Evolutionary conservation across 2,113 vertebrate genomes (phyloP), one percentile per base, ranked within the genome.

Genomic region (Forbesichthys agassizii): DNA sequence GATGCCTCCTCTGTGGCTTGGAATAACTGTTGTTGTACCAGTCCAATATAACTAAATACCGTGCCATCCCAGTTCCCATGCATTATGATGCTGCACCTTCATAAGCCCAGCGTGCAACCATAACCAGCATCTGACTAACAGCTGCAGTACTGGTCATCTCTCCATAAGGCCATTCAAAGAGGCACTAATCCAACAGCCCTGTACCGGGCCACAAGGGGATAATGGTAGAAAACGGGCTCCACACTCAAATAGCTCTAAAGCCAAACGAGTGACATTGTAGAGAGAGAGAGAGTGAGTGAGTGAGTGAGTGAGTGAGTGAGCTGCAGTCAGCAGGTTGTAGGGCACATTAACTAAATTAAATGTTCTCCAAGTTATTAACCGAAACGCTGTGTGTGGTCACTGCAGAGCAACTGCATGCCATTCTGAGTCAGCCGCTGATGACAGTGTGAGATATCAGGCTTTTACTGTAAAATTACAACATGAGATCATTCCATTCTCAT

Each of bases 311-410:
- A 52, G 52, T 11, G 60, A 33, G 49, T 10, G 64, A 42, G 75
- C 56, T 67, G 63, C 20, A 55, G 68, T 79, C 71, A 80, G 74
- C 73, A 60, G 55, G 69, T 66, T 33, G 9, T 9, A 3, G 56
- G 62, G 79, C 51, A 55, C 66, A 78, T 87, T 83, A 82, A 75
- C 77, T 54, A 75, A 86, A 80, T 73, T 16, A 73, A 78, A 73
- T 16, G 14, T 48, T 4, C 65, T 2, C 64, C 18, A 61, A 9
- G 59, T 61, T 61, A 69, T 53, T 63, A 71, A 63, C 68, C 18
- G 52, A 36, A 52, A 36, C 3, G 14, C 33, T 18, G 3, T 33
- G 5, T 33, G n/a, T 14, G 4, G 53, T 9, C 10, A 52, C 57
- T 42, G 36, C 47, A 12, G 27, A 8, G 48, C 46, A 4, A n/a